Evolutionary conservation across 2,113 vertebrate genomes (phyloP).

Genomic region (Alouatta palliata): DNA sequence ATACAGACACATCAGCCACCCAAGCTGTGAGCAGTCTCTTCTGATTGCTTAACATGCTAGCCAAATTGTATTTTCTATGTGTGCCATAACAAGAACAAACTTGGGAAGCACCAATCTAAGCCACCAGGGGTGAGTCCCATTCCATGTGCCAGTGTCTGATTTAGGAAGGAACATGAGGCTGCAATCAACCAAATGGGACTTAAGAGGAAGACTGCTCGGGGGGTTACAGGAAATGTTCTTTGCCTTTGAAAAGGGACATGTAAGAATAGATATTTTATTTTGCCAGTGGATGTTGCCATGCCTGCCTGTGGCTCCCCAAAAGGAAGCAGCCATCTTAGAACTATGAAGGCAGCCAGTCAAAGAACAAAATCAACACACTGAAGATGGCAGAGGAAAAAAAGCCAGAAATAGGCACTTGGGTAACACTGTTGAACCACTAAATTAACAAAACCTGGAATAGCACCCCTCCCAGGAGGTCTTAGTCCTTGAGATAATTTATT

Average conservation of each 20-base stretch:
- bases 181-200: neutral
- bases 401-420: neutral
- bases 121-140: neutral
- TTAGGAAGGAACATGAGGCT: neutral
- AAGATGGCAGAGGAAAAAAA: neutral
- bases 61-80: slow-evolving; percentile 8
- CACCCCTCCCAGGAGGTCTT: neutral
- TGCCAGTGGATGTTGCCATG: neutral
- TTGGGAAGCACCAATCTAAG: neutral
- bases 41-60: neutral
- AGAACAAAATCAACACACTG: neutral
- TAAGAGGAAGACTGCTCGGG: neutral
- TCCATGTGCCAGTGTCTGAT: neutral
- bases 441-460: neutral
- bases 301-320: neutral
- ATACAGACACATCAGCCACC: neutral
- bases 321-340: neutral
- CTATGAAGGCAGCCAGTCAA: neutral
- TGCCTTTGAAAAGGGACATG: neutral
- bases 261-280: neutral
- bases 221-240: neutral
- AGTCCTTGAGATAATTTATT: slow-evolving; percentile 6
- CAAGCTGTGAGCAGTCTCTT: neutral
- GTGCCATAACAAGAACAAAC: neutral
- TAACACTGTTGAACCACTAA: neutral